Percentiles rank a stretch among this genome's conserved stretches.
phyloP scores from a whole-genome alignment of 2,888 invertebrate species.

The Zelleria hepariella region DNA sequence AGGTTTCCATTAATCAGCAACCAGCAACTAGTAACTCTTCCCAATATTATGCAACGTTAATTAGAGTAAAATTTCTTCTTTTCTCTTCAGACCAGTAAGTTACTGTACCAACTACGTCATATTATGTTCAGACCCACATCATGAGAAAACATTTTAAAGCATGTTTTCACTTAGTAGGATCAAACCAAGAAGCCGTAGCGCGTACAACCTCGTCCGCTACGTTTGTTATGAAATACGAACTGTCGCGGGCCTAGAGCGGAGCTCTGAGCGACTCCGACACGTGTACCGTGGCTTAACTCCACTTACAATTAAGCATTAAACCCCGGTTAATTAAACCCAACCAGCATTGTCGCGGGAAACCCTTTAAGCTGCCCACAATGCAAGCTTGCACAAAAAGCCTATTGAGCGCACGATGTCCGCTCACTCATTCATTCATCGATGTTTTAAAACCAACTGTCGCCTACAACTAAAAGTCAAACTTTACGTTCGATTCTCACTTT shows the following conservation, averaged over 20 bases:
- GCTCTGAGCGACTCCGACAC: constrained; percentile 55
- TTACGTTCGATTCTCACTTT: not conserved
- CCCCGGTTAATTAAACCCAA: constrained; percentile 67
- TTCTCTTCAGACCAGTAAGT: too few species aligned
- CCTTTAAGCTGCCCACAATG: constrained; percentile 60
- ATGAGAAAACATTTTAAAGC: too few species aligned
- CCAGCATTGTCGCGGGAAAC: constrained; percentile 57
- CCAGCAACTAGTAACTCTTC: too few species aligned
- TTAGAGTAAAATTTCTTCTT: too few species aligned
- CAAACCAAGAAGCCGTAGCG: not conserved
- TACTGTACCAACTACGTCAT: too few species aligned
- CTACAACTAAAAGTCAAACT: not conserved
- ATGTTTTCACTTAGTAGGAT: too few species aligned
- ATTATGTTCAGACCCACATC: too few species aligned
- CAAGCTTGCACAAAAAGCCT: constrained; percentile 52
- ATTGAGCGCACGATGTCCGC: constrained; percentile 28
- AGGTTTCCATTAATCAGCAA: too few species aligned
- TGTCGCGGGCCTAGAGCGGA: constrained; percentile 28
- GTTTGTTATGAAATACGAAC: constrained; percentile 40
- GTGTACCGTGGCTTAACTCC: constrained; percentile 64
- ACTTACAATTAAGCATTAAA: constrained; percentile 69
- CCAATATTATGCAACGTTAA: too few species aligned
- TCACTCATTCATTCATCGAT: constrained; percentile 31
- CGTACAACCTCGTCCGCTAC: not conserved
- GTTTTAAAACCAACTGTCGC: constrained; percentile 6